phyloP scores from a whole-genome alignment of 2,797 vertebrate genomes.

The Morelia viridis region DNA sequence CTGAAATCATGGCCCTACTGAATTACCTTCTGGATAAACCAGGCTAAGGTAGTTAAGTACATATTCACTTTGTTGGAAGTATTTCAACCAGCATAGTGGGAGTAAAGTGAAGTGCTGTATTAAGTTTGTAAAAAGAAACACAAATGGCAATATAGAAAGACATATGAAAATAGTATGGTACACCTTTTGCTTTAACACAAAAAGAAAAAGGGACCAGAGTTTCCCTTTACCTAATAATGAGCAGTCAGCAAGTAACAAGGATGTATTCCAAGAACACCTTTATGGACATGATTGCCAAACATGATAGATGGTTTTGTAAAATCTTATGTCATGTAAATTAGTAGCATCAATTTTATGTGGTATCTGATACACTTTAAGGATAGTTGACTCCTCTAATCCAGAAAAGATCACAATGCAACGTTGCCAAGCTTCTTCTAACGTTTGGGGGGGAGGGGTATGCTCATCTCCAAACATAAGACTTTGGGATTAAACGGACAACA shows the following conservation, averaged over 20 bases:
- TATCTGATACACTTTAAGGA: not conserved
- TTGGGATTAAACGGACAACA: not conserved
- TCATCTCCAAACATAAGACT: not conserved
- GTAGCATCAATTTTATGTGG: not conserved
- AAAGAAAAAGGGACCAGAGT: not conserved
- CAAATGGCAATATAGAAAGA: not conserved
- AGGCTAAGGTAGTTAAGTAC: no score
- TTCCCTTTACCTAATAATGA: not conserved
- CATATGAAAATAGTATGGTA: no score
- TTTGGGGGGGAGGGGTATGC: not conserved
- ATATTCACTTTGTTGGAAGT: not conserved
- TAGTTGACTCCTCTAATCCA: no score
- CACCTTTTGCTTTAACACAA: not conserved
- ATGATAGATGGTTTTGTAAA: not conserved
- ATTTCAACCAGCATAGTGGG: no score
- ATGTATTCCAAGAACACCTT: not conserved
- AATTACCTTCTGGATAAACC: not conserved
- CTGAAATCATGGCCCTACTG: not conserved
- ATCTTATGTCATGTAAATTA: not conserved
- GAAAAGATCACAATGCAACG: not conserved
- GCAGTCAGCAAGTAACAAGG: not conserved
- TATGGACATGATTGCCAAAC: not conserved
- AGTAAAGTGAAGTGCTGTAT: not conserved
- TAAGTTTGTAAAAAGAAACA: conserved; percentile 8
- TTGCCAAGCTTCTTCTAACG: not conserved